Evolutionary conservation across 2,797 vertebrate species (phyloP), one percentile per base, ranked within the genome.

Genomic region (Distichodus sexfasciatus): DNA sequence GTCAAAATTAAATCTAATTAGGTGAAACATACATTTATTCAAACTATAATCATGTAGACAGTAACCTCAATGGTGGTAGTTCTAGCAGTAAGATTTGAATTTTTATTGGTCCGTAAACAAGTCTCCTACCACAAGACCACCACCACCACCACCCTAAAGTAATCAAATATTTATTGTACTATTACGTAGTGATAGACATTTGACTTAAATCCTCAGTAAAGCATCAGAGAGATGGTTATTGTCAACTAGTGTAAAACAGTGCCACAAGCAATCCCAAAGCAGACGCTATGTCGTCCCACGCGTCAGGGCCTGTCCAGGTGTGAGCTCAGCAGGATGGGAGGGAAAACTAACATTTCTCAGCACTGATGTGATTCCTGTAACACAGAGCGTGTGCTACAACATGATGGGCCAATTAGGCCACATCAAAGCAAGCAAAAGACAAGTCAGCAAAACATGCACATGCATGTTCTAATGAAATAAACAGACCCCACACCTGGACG

Each of bases 331-430:
- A 80, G 79, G 81, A 83, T 64, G 80, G 82, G 84, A 90, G 86
- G 79, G 33, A 59, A 8, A 68, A 65, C 40, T 24, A 46, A 67
- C 38, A 62, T 69, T 72, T 75, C 62, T 72, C 29, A 17, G 41
- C 23, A 31, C 23, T 85, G 82, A 85, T 85, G 82, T 80, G 73
- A 75, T 87, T 86, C 83, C 88, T 86, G 77, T 73, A 71, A 0
- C 79, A 79, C 67, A 57, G 15, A 72, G 76, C 76, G 81, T 83
- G 73, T 82, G 87, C 79, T 81, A 79, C 72, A 82, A 88, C 87
- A 88, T 5, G 79, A 83, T 67, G 76, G 76, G 29, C 75, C 77
- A 86, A 86, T 89, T 83, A 88, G 54, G 1, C 77, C 73, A 82
- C 85, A 88, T 87, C 85, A 88, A 87, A 89, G 76, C 71, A 72